These are phyloP conservation scores for Alentia gelatinosa DNA, from an alignment of 2,888 invertebrate species.

Conservation along the genomic window DNA sequence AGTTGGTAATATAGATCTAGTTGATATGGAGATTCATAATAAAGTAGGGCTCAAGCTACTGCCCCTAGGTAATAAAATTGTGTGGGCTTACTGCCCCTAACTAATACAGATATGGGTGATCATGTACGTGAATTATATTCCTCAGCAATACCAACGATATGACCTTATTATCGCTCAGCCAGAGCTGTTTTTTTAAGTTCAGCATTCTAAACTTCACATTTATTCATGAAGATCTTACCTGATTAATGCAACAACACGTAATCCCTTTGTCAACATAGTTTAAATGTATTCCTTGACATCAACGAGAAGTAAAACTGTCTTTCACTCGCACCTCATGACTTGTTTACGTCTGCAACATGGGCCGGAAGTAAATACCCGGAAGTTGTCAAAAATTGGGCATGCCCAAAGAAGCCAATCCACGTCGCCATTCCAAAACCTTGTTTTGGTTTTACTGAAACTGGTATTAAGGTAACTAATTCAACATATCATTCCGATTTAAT, in stretches of 20 bases:
- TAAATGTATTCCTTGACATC: not conserved
- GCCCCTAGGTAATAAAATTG: too few relatives aligned
- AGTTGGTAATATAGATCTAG: too few relatives aligned
- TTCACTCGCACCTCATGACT: not conserved
- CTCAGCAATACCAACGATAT: too few relatives aligned
- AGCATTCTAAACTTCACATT: too few relatives aligned
- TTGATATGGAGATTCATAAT: too few relatives aligned
- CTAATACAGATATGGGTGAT: too few relatives aligned
- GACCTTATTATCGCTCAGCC: too few relatives aligned
- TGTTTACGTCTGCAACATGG: slow-evolving; percentile 4
- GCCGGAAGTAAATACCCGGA: slow-evolving; percentile 52
- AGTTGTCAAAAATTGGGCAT: slow-evolving; percentile 35
- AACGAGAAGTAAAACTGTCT: not conserved
- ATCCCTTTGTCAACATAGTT: not conserved
- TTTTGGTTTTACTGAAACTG: slow-evolving; percentile 44
- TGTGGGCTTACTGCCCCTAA: too few relatives aligned
- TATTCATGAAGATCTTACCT: slow-evolving; percentile 55
- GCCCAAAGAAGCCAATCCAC: slow-evolving; percentile 46
- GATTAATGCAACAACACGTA: slow-evolving; percentile 56
- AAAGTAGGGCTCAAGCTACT: too few relatives aligned
- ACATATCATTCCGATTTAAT: too few relatives aligned
- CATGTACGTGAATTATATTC: too few relatives aligned
- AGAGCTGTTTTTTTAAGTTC: too few relatives aligned
- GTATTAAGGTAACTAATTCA: slow-evolving; percentile 22
- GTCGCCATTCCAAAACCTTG: slow-evolving; percentile 57